A percentile compares a stretch with the other conserved stretches of the same genome.
These are phyloP conservation scores for Ctenopoma kingsleyae DNA, from an alignment of 2,797 vertebrate species.

Conservation along the genomic window DNA sequence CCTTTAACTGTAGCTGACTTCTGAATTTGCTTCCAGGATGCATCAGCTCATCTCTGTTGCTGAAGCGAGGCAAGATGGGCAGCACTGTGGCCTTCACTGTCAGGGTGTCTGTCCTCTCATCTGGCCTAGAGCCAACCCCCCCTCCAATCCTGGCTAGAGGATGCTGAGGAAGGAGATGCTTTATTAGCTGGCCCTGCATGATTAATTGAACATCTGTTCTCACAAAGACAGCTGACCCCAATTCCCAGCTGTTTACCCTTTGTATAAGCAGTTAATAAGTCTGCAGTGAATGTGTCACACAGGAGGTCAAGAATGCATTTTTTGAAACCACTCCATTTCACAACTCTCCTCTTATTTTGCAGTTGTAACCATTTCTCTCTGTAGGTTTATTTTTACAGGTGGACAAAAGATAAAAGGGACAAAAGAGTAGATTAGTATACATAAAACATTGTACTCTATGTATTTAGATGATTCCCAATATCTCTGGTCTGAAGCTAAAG, in stretches of 20 bases:
- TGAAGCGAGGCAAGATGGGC: constrained; percentile 18
- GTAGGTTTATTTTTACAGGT: constrained; percentile 47
- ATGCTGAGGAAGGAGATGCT: constrained; percentile 74
- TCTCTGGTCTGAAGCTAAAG: constrained; percentile 65
- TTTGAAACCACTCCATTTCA: constrained; percentile 30
- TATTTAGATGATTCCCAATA: constrained; percentile 48
- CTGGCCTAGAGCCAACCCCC: constrained; percentile 67
- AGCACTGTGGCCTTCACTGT: constrained; percentile 61
- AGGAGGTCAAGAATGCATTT: constrained; percentile 51
- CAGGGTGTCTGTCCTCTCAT: constrained; percentile 58
- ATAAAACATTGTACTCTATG: constrained; percentile 39
- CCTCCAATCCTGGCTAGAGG: constrained; percentile 52
- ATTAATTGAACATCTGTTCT: constrained; percentile 85
- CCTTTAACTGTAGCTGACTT: constrained; percentile 25
- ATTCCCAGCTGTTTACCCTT: constrained; percentile 80
- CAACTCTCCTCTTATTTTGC: constrained; percentile 18
- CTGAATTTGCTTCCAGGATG: constrained; percentile 27
- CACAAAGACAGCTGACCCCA: constrained; percentile 75
- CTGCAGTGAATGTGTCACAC: constrained; percentile 57
- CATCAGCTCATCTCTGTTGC: constrained; percentile 17
- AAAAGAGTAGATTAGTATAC: constrained; percentile 18
- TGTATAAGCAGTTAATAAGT: constrained; percentile 76
- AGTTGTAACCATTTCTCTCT: neutral
- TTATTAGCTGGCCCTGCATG: constrained; percentile 77
- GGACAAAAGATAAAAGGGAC: constrained; percentile 41